Evolutionary conservation across 2,113 vertebrate genomes (phyloP).

Genomic region (Echinops telfairi): DNA sequence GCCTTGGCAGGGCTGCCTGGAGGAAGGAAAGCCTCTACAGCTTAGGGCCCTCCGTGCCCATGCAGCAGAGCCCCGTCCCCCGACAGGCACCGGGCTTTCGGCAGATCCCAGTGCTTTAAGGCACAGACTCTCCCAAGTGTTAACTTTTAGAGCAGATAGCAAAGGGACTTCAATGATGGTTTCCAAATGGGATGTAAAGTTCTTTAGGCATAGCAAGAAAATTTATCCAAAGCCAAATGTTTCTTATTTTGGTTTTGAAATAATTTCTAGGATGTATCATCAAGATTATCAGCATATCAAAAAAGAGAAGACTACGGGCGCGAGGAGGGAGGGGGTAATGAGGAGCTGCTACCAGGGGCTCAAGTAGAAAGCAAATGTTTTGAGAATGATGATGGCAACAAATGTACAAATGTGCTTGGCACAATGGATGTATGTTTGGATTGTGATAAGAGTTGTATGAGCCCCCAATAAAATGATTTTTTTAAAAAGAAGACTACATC

Average conservation of each 20-base stretch:
- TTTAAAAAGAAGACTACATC: not conserved
- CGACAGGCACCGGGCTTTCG: rapidly evolving
- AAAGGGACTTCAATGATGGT: not conserved
- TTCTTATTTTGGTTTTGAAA: constrained; percentile 37
- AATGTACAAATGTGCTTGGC: no score
- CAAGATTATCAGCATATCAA: not conserved
- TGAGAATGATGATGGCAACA: no score
- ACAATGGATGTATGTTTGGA: no score
- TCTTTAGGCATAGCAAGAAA: not conserved
- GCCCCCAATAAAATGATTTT: no score
- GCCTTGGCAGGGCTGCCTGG: not conserved
- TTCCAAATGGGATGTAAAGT: not conserved
- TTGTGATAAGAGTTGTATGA: no score
- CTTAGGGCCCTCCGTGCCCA: not conserved
- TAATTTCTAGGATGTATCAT: constrained; percentile 2
- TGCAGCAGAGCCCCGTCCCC: not conserved
- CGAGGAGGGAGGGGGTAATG: no score
- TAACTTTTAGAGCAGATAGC: not conserved
- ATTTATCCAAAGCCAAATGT: constrained; percentile 20
- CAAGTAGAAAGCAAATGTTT: no score
- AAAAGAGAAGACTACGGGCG: not conserved
- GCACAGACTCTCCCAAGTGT: not conserved
- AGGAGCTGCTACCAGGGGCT: no score
- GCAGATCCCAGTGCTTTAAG: not conserved
- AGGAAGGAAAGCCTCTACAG: not conserved